Evolutionary conservation across 2,113 vertebrate species (phyloP).

Genomic region (Apus apus): DNA sequence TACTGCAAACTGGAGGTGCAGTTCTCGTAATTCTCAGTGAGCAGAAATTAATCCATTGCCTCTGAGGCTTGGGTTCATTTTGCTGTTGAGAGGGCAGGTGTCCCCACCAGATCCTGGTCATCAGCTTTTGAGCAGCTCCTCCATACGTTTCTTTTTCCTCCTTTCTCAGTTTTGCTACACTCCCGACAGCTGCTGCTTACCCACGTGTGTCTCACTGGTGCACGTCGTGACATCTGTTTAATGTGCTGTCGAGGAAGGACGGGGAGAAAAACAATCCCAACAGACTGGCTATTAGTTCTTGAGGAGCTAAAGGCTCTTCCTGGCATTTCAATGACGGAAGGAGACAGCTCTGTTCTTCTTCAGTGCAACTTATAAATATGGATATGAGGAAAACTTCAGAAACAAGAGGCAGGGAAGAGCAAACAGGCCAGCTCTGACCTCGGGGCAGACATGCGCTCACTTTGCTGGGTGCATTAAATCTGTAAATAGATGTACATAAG

Average conservation of each 20-base stretch:
- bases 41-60: not conserved
- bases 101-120: not conserved
- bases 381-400: not conserved
- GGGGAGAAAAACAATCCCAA: not conserved
- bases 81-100: not conserved
- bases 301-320: not conserved
- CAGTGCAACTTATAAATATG: not conserved
- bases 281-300: not conserved
- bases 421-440: not conserved
- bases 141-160: not conserved
- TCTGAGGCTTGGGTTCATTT: not conserved
- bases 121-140: not conserved
- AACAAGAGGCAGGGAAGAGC: not conserved
- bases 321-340: not conserved
- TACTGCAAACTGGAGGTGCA: not conserved
- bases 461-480: not conserved
- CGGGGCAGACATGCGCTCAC: fast-evolving
- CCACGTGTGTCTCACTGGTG: not conserved
- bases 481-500: not conserved
- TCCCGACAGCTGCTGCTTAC: not conserved
- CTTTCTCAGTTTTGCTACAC: not conserved
- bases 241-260: not conserved
- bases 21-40: not conserved
- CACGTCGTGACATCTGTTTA: not conserved
- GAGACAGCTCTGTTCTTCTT: not conserved